Percentiles rank a stretch among this genome's conserved stretches.
phyloP scores from a whole-genome alignment of 2,113 vertebrate genomes.

The Jacana jacana region DNA sequence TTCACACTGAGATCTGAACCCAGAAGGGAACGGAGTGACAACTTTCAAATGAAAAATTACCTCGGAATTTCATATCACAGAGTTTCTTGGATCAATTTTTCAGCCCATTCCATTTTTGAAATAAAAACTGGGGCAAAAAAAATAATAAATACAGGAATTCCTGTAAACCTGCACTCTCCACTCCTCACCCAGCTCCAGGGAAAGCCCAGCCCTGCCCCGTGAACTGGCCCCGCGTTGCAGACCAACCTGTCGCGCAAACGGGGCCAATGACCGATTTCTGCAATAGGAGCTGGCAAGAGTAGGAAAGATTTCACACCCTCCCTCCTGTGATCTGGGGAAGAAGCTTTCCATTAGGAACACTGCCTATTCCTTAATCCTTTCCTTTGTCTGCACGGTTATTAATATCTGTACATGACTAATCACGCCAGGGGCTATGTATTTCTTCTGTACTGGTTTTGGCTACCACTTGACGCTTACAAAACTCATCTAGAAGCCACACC shows the following conservation, averaged over 20 bases:
- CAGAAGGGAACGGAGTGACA: background rate
- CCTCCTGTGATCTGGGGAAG: constrained; percentile 20
- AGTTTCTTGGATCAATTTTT: background rate
- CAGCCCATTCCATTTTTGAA: background rate
- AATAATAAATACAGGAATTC: background rate
- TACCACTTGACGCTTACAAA: background rate
- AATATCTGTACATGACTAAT: background rate
- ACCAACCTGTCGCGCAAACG: background rate
- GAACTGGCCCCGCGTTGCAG: background rate
- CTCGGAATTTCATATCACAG: background rate
- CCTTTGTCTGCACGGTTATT: constrained; percentile 25
- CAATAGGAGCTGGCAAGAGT: background rate
- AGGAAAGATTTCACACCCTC: constrained; percentile 32
- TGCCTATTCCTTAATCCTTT: constrained; percentile 4
- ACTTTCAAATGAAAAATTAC: background rate
- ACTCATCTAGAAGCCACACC: background rate
- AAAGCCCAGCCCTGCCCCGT: background rate
- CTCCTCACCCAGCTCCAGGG: background rate
- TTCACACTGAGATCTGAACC: background rate
- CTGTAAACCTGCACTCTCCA: background rate
- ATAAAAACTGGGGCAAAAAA: background rate
- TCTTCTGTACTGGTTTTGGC: background rate
- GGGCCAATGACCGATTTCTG: background rate
- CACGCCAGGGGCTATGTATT: constrained; percentile 26
- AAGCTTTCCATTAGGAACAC: constrained; percentile 1